phyloP scores from a whole-genome alignment of 2,113 vertebrate genomes.

The Burhinus bistriatus region DNA sequence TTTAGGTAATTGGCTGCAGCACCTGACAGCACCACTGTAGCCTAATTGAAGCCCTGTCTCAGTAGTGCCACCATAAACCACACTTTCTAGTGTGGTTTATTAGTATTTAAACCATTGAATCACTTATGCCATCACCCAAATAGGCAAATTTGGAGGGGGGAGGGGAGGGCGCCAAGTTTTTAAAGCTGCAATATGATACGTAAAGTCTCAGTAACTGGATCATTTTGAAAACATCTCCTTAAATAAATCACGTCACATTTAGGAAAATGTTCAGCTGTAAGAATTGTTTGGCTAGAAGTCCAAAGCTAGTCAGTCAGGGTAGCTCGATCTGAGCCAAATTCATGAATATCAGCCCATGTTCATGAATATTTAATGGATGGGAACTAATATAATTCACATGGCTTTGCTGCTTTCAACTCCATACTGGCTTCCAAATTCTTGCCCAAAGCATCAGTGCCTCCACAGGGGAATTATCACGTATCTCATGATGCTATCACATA shows the following conservation, averaged over 20 bases:
- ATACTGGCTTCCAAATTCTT: background rate
- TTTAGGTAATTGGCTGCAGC: conserved; percentile 46
- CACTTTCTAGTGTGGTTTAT: background rate
- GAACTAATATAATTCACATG: conserved; percentile 11
- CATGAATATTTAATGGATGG: conserved; percentile 5
- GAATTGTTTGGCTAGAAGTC: background rate
- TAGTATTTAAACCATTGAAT: too few relatives aligned
- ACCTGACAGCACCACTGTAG: conserved; percentile 11
- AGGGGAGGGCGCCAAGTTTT: background rate
- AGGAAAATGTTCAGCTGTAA: background rate
- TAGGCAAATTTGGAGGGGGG: background rate
- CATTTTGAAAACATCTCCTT: conserved; percentile 14
- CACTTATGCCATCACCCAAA: too few relatives aligned
- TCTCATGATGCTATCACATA: fast-evolving
- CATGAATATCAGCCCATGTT: background rate
- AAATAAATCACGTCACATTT: background rate
- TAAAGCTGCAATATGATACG: background rate
- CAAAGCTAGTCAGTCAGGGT: background rate
- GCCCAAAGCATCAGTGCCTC: background rate
- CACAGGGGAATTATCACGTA: background rate
- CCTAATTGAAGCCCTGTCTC: conserved; percentile 9
- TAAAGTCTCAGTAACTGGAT: background rate
- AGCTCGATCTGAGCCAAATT: background rate
- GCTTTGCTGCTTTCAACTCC: background rate
- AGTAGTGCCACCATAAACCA: conserved; percentile 24